These are phyloP conservation scores for Drosophila acutilabella DNA, from an alignment of 2,888 invertebrate genomes.

Conservation along the genomic window DNA sequence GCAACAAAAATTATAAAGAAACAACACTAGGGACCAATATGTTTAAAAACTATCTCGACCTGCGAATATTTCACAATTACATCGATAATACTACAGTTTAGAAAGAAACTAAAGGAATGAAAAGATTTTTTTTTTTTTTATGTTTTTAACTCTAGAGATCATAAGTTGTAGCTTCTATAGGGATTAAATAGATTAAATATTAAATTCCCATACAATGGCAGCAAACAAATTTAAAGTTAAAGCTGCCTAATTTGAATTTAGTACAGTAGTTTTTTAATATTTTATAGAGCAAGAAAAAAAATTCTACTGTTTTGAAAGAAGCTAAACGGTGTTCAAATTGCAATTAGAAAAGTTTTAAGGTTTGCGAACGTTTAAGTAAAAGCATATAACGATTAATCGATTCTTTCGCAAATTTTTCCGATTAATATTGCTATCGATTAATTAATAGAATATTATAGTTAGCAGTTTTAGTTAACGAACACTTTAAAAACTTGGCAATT, in stretches of 20 bases:
- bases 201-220: not conserved
- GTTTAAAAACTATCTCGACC: not conserved
- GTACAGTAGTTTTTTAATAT: too few relatives aligned
- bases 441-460: too few relatives aligned
- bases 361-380: too few relatives aligned
- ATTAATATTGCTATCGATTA: too few relatives aligned
- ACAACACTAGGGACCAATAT: not conserved
- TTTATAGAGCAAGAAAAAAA: too few relatives aligned
- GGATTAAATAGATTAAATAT: too few relatives aligned
- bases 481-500: too few relatives aligned
- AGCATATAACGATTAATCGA: too few relatives aligned
- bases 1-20: slow-evolving; percentile 30
- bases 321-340: too few relatives aligned
- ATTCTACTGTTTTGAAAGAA: not conserved
- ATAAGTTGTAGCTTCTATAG: slow-evolving; percentile 1
- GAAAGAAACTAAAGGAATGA: not conserved
- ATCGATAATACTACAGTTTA: not conserved
- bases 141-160: slow-evolving; percentile 7
- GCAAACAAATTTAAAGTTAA: not conserved
- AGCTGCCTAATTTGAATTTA: not conserved
- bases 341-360: too few relatives aligned
- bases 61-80: not conserved
- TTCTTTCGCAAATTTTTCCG: too few relatives aligned
- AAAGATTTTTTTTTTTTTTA: not conserved
- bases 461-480: too few relatives aligned